Conservation (phyloP, 2,888 invertebrate species). For the Coecobrya sp. region DNA sequence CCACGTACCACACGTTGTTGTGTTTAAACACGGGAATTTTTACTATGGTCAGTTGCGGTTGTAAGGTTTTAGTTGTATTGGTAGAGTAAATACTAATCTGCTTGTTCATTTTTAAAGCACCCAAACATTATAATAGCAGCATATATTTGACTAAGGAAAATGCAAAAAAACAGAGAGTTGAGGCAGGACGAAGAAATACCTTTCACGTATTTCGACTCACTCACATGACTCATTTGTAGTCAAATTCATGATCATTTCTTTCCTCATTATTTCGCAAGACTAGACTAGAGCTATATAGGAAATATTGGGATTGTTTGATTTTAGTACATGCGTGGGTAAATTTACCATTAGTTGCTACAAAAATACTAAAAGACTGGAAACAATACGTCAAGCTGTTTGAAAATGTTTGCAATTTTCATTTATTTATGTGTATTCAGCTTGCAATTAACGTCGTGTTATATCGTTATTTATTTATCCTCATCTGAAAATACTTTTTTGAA, state of each 20-base stretch:
- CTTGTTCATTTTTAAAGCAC: not conserved
- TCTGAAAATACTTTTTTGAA: too few species aligned
- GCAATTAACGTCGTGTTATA: too few species aligned
- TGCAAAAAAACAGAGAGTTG: not conserved
- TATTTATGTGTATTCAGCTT: conserved; percentile 3
- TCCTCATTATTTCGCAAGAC: conserved; percentile 60
- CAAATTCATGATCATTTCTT: conserved; percentile 5
- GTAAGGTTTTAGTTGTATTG: not conserved
- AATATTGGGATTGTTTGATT: not conserved
- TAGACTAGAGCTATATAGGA: not conserved
- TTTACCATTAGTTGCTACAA: not conserved
- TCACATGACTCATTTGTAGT: conserved; percentile 39
- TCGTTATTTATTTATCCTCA: too few species aligned
- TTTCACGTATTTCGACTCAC: not conserved
- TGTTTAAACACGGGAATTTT: not conserved
- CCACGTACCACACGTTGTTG: not conserved
- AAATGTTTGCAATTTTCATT: not conserved
- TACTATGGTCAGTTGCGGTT: not conserved
- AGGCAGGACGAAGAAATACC: not conserved
- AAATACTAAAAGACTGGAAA: not conserved
- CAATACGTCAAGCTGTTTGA: not conserved
- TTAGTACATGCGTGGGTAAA: conserved; percentile 49
- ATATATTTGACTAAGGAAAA: not conserved
- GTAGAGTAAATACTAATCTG: conserved; percentile 20
- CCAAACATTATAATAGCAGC: not conserved